Evolutionary conservation across 2,888 invertebrate genomes (phyloP).

Genomic region (Microctonus hyperodae): DNA sequence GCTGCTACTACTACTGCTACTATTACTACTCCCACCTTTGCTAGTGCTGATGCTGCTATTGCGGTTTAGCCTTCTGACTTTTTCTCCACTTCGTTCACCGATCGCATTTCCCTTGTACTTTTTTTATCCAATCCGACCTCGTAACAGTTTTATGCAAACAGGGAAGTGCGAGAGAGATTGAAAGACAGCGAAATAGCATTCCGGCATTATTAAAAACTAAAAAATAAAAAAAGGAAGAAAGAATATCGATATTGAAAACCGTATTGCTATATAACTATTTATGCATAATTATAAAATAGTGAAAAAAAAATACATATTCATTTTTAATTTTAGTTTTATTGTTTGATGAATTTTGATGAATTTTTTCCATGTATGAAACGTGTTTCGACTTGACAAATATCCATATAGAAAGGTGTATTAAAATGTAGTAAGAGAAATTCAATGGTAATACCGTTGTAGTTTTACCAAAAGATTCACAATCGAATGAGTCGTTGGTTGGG

Average conservation of each 20-base stretch:
- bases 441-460: slow-evolving; percentile 1
- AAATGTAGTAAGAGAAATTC: slow-evolving; percentile 7
- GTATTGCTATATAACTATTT: too few relatives aligned
- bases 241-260: too few relatives aligned
- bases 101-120: slow-evolving; percentile 9
- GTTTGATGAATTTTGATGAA: not conserved
- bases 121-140: slow-evolving; percentile 14
- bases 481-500: not conserved
- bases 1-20: not conserved
- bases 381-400: slow-evolving; percentile 21
- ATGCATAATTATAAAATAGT: too few relatives aligned
- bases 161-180: not conserved
- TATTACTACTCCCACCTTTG: not conserved
- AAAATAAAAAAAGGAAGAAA: too few relatives aligned
- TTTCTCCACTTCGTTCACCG: slow-evolving; percentile 6
- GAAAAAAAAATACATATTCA: too few relatives aligned
- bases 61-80: slow-evolving; percentile 7
- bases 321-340: too few relatives aligned
- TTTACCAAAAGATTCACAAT: slow-evolving; percentile 15
- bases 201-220: too few relatives aligned
- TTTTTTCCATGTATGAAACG: slow-evolving; percentile 8
- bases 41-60: not conserved
- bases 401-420: too few relatives aligned
- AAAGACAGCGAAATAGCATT: too few relatives aligned
- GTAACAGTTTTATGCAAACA: slow-evolving; percentile 5